Evolutionary conservation across 1,140 invertebrate species (phyloP), one percentile per base, ranked within the genome.

Genomic region (Myzus persicae): DNA sequence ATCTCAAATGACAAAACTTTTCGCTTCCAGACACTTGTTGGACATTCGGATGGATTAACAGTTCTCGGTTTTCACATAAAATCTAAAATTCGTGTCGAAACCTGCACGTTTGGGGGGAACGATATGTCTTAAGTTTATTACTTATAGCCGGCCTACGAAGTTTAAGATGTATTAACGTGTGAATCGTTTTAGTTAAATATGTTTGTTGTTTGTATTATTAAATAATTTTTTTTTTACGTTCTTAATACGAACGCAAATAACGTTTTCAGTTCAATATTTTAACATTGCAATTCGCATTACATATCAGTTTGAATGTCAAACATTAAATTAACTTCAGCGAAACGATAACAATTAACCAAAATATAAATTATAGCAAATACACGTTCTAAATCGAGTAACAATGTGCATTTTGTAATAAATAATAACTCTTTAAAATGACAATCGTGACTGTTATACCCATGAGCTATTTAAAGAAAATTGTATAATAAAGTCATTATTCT

Each of bases 391-490:
- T 22, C 44, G 1, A 26, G 51, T 59, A 40, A 76, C 4, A 59
- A 67, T 54, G 31, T 67, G 42, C 24, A 48, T 91, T 91, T 91
- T 44, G 90, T 91, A 91, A 91, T 44, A 91, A 91, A 91, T 76
- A 76, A 91, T 81, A 76, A 38, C 48, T 38, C 36, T 89, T 89
- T 44, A 76, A 46, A 91, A 91, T 91, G 67, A 91, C 59, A 67
- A 36, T 76, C 90, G 59, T 91, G 90, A 91, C 90, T 91, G 54
- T 46, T 40, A 44, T 91, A 91, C 42, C 90, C 54, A 40, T 76
- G 90, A 91, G 42, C 59, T 91, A 91, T 91, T 67, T 89, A 38
- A 24, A 26, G 36, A 89, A 89, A 89, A 89, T 89, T 54, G 46
- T 36, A 88, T 51, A 88, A 88, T 88, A 48, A 51, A 88, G 42